Percentiles rank a stretch among this genome's conserved stretches.
phyloP scores from a whole-genome alignment of 37 sponge, comb jelly and placozoan genomes.

The Bolinopsis microptera region DNA sequence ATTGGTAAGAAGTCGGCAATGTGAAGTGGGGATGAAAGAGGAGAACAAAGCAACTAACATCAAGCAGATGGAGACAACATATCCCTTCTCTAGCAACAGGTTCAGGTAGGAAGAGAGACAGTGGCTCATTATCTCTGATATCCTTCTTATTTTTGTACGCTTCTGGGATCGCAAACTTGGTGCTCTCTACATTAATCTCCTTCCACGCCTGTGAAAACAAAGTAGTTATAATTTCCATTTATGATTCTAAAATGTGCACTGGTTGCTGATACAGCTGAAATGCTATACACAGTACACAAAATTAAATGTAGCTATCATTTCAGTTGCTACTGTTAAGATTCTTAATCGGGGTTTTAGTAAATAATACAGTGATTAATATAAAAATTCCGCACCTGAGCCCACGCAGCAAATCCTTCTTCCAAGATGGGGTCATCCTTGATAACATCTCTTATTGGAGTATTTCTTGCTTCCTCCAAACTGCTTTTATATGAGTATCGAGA shows the following conservation, averaged over 20 bases:
- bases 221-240: no score
- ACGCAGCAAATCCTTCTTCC: neutral
- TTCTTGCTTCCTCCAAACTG: constrained; percentile 18
- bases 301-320: no score
- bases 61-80: neutral
- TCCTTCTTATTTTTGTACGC: neutral
- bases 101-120: constrained; percentile 15
- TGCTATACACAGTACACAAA: no score
- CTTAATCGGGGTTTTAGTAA: no score
- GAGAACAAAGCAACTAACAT: no score
- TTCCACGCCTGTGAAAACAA: constrained; percentile 16
- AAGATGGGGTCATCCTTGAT: neutral
- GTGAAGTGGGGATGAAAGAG: no score
- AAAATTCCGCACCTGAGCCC: neutral
- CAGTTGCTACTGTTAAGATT: no score
- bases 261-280: no score
- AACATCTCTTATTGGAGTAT: neutral
- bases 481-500: constrained; percentile 1
- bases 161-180: neutral
- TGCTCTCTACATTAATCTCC: neutral
- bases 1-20: no score
- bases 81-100: neutral
- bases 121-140: neutral
- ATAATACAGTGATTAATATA: no score
- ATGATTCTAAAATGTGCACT: no score